Conservation (phyloP, 2,797 vertebrate genomes). For the Oreochromis mossambicus region DNA sequence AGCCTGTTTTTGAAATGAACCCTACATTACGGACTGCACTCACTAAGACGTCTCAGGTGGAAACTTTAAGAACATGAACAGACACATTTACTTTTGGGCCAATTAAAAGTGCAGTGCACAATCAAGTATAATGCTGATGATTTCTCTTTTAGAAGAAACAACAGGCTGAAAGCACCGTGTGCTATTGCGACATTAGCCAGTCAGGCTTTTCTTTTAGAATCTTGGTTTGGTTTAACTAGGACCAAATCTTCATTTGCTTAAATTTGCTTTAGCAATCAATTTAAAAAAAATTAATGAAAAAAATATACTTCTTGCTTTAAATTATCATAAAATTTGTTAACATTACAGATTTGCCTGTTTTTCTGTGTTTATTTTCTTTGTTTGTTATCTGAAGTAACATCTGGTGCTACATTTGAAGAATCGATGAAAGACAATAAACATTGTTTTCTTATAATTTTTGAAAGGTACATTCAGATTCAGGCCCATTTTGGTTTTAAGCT, state of each 20-base stretch:
- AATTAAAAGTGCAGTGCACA: constrained; percentile 25
- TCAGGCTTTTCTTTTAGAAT: constrained; percentile 6
- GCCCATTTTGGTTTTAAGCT: neutral
- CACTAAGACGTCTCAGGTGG: constrained; percentile 57
- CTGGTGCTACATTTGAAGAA: neutral
- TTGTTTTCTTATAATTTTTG: neutral
- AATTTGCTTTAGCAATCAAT: neutral
- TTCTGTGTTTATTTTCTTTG: neutral
- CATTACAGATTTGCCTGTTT: neutral
- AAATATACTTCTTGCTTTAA: neutral
- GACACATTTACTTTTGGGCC: constrained; percentile 30
- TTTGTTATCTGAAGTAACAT: neutral
- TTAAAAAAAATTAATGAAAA: neutral
- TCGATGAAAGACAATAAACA: neutral
- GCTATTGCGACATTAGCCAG: neutral
- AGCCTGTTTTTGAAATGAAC: constrained; percentile 63
- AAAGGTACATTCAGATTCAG: neutral
- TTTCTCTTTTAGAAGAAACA: constrained; percentile 37
- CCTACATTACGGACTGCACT: constrained; percentile 50
- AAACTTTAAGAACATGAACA: constrained; percentile 43
- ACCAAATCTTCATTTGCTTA: neutral
- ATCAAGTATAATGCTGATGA: constrained; percentile 7
- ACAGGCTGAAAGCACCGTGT: constrained; percentile 2
- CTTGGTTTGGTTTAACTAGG: constrained; percentile 22
- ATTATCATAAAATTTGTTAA: neutral